Conservation (phyloP, 1,140 invertebrate species). For the Cotesia typhae region DNA sequence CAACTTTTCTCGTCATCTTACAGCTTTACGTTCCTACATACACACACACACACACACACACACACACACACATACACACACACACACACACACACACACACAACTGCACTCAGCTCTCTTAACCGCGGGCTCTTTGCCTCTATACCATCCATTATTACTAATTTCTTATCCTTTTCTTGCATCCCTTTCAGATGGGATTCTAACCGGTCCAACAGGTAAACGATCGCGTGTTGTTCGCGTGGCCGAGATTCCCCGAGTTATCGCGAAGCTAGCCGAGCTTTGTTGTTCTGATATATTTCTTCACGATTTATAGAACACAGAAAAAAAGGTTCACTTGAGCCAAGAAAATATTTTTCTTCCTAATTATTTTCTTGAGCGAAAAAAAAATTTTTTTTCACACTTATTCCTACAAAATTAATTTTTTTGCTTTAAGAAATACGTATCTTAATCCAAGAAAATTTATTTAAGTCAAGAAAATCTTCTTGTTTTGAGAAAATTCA, state of each 20-base stretch:
- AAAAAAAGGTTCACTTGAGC: too few relatives aligned
- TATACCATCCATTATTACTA: neutral
- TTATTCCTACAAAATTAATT: too few relatives aligned
- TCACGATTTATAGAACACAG: too few relatives aligned
- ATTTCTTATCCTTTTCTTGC: slow-evolving; percentile 4
- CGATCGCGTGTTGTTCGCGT: slow-evolving; percentile 64
- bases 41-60: too few relatives aligned
- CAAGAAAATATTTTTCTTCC: too few relatives aligned
- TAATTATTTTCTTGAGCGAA: too few relatives aligned
- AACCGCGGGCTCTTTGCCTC: slow-evolving; percentile 2
- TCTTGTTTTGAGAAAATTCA: too few relatives aligned
- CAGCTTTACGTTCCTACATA: neutral
- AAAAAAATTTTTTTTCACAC: too few relatives aligned
- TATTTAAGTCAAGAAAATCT: too few relatives aligned
- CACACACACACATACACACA: neutral
- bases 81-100: too few relatives aligned
- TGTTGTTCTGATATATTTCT: slow-evolving; percentile 41
- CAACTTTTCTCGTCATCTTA: neutral
- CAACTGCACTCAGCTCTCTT: neutral
- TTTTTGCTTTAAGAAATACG: too few relatives aligned
- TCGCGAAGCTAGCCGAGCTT: slow-evolving; percentile 50
- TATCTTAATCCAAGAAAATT: too few relatives aligned
- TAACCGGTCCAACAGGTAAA: slow-evolving; percentile 42
- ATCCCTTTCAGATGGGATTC: slow-evolving; percentile 2
- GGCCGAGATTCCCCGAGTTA: slow-evolving; percentile 53